Evolutionary conservation across 1,140 invertebrate species (phyloP), one percentile per base, ranked within the genome.

Genomic region (Drosophila pachea): DNA sequence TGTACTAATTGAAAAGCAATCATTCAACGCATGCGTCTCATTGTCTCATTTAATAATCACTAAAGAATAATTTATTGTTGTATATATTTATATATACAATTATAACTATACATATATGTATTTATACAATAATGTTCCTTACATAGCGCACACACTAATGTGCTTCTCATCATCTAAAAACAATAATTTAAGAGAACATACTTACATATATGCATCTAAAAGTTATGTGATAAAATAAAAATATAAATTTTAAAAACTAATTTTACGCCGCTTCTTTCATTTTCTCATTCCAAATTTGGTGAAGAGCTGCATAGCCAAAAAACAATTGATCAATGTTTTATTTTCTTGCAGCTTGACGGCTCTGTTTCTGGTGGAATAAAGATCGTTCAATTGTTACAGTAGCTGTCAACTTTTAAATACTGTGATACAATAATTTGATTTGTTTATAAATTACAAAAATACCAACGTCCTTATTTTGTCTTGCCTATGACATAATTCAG

Each of bases 101-200:
- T 22, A 22, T 22, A 22, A 22, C 22, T 22, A 22, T 22, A 22
- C 22, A 22, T 22, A 22, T 48, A 58, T 58, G 45, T 66, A 52
- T 65, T 66, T 52, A 42, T 74, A 76, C 55, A 76, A 86, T 76
- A 76, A 84, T 79, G 79, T 84, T 84, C 79, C 79, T 84, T 84
- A 86, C 53, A 56, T 42, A 50, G 73, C 73, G 48, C 43, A 43
- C n/a, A 35, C 35, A 58, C 49, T 53, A 22, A 49, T 32, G 65
- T 66, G 78, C 61, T 14, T 54, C 49, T 66, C 62, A 65, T 71
- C 16, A 54, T 68, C 69, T 64, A 67, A 52, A 71, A 60, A 14
- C 31, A 68, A 66, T 62, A 63, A 69, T 48, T 14, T 50, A 48
- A 63, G 14, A 64, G 63, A 63, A 64, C 45, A 29, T 38, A 74